These are phyloP conservation scores for Drosophila eugracilis DNA, from an alignment of 1,140 invertebrate species.

Conservation along the genomic window DNA sequence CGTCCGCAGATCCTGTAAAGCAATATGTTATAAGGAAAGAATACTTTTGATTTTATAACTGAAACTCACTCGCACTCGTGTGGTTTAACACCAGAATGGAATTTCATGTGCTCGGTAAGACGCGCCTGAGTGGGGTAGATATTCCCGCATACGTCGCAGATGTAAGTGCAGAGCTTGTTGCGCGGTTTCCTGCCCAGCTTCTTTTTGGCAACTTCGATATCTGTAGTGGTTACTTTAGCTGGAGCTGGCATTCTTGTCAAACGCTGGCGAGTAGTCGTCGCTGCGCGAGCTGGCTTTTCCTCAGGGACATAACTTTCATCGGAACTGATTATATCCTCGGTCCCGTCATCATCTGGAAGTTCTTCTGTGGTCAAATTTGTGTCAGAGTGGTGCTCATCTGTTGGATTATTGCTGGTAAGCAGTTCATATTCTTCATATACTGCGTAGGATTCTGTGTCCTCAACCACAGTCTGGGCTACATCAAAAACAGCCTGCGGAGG, in stretches of 20 bases:
- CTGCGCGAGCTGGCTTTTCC: not conserved
- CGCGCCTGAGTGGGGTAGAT: conserved; percentile 74
- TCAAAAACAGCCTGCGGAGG: conserved; percentile 36
- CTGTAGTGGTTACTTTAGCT: not conserved
- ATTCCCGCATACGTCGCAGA: conserved; percentile 82
- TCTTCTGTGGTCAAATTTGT: not conserved
- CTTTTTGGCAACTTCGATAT: conserved; percentile 9
- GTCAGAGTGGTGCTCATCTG: not conserved
- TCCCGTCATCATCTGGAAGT: conserved; percentile 15
- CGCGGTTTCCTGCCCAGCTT: conserved; percentile 57
- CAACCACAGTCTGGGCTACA: conserved; percentile 31
- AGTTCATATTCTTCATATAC: conserved; percentile 65
- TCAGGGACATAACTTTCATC: conserved; percentile 39
- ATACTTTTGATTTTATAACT: fast-evolving
- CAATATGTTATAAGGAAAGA: not conserved
- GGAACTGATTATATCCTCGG: conserved; percentile 32
- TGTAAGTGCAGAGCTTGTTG: conserved; percentile 61
- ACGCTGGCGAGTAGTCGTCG: conserved; percentile 10
- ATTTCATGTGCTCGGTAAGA: conserved; percentile 79
- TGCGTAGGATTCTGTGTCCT: conserved; percentile 49
- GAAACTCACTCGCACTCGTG: conserved; percentile 80
- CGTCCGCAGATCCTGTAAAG: conserved; percentile 71
- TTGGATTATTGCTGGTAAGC: not conserved
- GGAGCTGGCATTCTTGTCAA: conserved; percentile 9
- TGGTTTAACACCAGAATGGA: conserved; percentile 74